Evolutionary conservation across 2,113 vertebrate species (phyloP), one percentile per base, ranked within the genome.

Genomic region (Tringa solitaria): DNA sequence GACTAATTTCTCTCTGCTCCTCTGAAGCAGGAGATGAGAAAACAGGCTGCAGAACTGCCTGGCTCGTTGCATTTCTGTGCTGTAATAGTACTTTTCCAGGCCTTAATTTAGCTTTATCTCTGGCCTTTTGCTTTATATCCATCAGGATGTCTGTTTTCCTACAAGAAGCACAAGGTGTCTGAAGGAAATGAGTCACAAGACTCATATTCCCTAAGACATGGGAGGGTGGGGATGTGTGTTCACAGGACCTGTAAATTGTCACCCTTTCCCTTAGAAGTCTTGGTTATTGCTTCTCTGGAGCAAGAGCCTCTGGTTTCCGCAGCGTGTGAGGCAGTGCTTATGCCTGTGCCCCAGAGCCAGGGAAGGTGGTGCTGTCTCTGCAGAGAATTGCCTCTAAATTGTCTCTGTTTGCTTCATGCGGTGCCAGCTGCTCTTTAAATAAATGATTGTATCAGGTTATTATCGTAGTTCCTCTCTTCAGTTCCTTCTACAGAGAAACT

Each of bases 181-280:
- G 56, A 75, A n/a, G 59, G 51, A 28, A 41, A n/a, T 3, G 24
- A 17, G 50, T 9, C 43, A 10, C 0, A 10, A 65, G 63, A 8
- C 18, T 41, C 12, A 0, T 9, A 20, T 20, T 69, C 56, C 39
- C 8, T 1, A 12, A 35, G 30, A 7, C 19, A 4, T 1, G 37
- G 35, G 59, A 56, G 32, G 8, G 48, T 3, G 7, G 69, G 3
- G 69, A 4, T 9, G 46, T 17, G 11, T 0, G 1, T 16, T 51
- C 41, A 4, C 37, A 24, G 51, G 8, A 15, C 14, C 37, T 20
- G 32, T 13, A 26, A 41, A 3, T 26, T 37, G n/a, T 43, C 33
- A 30, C 12, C 48, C 10, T 78, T 64, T 39, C 27, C 39, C 17
- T 30, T 12, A 14, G 10, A 35, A 39, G 12, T 48, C n/a, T 41